Percentiles rank a stretch among this genome's conserved stretches.
Conservation (phyloP, 2,888 invertebrate genomes). For the Eristalinus sepulchralis region DNA sequence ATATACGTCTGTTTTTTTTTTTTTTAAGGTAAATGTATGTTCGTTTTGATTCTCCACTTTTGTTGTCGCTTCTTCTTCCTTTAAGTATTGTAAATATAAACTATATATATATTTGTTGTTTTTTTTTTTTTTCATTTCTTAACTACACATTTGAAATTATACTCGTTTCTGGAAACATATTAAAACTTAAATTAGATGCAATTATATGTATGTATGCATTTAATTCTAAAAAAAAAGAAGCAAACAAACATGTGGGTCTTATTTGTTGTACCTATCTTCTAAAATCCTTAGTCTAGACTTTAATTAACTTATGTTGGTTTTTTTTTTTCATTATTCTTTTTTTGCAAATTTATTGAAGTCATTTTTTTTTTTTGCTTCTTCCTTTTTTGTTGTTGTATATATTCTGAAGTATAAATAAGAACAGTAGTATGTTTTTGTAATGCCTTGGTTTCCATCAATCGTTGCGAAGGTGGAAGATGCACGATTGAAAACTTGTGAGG, state of each 20-base stretch:
- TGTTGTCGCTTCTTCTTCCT: not conserved
- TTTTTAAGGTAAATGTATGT: not conserved
- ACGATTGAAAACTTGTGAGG: too few relatives aligned
- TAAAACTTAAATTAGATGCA: not conserved
- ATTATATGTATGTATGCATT: constrained; percentile 17
- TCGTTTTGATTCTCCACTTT: constrained; percentile 5
- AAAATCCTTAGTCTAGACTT: constrained; percentile 16
- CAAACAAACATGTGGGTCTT: constrained; percentile 27
- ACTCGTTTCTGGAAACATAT: constrained; percentile 2
- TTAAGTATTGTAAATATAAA: constrained; percentile 49
- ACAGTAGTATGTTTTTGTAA: too few relatives aligned
- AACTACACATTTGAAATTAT: constrained; percentile 32
- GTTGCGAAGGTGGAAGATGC: too few relatives aligned
- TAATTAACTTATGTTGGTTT: constrained; percentile 21
- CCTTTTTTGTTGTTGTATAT: too few relatives aligned
- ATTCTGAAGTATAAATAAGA: not conserved
- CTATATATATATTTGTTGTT: too few relatives aligned
- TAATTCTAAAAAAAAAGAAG: constrained; percentile 37
- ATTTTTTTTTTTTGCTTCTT: constrained; percentile 35
- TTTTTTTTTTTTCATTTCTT: constrained; percentile 46
- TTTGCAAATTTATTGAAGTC: constrained; percentile 12
- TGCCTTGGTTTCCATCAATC: too few relatives aligned
- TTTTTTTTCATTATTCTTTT: not conserved
- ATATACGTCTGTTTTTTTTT: not conserved
- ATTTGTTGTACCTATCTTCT: constrained; percentile 15